phyloP scores from a whole-genome alignment of 2,113 vertebrate species.

The Amphiprion ocellaris region DNA sequence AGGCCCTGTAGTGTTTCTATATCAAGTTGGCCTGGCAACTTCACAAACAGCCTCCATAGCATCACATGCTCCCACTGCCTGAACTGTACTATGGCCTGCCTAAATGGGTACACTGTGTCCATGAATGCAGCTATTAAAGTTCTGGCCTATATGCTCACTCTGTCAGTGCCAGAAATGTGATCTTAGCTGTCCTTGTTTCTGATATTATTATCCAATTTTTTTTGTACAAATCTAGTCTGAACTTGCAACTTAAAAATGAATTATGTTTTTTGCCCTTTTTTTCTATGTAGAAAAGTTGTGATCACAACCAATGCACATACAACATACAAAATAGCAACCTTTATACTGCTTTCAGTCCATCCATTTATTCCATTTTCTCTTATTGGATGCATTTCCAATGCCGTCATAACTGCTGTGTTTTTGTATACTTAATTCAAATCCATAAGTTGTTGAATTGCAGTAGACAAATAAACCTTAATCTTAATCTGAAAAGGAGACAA shows the following conservation, averaged over 20 bases:
- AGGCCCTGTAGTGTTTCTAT: constrained; percentile 68
- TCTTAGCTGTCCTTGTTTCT: constrained; percentile 21
- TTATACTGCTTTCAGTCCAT: too few relatives aligned
- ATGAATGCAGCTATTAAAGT: constrained; percentile 34
- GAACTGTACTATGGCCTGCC: constrained; percentile 28
- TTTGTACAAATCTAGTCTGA: background rate
- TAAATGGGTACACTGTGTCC: constrained; percentile 57
- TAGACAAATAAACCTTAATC: background rate
- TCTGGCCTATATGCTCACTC: constrained; percentile 50
- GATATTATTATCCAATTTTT: background rate
- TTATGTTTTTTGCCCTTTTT: background rate
- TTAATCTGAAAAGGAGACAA: background rate
- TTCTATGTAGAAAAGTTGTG: background rate
- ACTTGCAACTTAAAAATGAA: too few relatives aligned
- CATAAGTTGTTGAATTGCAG: background rate
- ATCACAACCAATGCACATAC: background rate
- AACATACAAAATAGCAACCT: too few relatives aligned
- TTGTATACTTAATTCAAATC: background rate
- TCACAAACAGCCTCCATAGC: constrained; percentile 68
- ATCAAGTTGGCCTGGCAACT: constrained; percentile 66
- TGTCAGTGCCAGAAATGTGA: constrained; percentile 21
- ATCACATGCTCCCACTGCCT: constrained; percentile 59
- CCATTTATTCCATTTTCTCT: too few relatives aligned
- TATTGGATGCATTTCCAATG: too few relatives aligned
- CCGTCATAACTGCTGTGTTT: constrained; percentile 1